Conservation (phyloP, 2,888 invertebrate species). For the Temnothorax unifasciatus region DNA sequence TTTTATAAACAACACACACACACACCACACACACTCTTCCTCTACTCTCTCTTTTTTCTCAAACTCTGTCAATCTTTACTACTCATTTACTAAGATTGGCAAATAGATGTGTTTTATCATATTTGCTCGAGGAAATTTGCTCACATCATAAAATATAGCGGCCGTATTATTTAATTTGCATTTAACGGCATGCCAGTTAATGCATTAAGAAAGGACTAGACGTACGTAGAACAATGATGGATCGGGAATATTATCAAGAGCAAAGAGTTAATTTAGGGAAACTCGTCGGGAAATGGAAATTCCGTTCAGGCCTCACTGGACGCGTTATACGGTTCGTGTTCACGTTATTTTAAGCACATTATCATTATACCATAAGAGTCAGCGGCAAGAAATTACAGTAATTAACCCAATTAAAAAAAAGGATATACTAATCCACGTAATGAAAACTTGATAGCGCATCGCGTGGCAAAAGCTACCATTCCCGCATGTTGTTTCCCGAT, state of each 20-base stretch:
- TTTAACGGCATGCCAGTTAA: constrained; percentile 66
- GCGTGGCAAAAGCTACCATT: constrained; percentile 22
- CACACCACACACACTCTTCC: background rate
- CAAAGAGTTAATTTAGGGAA: constrained; percentile 66
- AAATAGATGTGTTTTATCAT: constrained; percentile 61
- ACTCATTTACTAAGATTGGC: constrained; percentile 26
- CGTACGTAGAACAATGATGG: constrained; percentile 57
- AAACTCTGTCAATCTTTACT: background rate
- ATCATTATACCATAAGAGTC: constrained; percentile 2
- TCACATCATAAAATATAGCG: constrained; percentile 45
- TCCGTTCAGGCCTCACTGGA: constrained; percentile 43
- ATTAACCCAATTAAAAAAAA: constrained; percentile 40
- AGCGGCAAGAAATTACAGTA: constrained; percentile 15
- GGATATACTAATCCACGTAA: constrained; percentile 11
- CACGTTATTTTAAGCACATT: background rate
- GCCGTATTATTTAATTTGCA: constrained; percentile 74
- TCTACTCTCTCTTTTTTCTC: background rate
- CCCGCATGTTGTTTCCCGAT: constrained; percentile 18
- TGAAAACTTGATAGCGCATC: constrained; percentile 16
- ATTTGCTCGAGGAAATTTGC: constrained; percentile 65
- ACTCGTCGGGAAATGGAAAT: constrained; percentile 60
- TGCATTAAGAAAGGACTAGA: constrained; percentile 63
- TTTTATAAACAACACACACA: background rate
- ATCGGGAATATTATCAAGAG: constrained; percentile 65
- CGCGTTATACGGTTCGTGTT: background rate